These are phyloP conservation scores for Colletes gigas DNA, from an alignment of 1,140 invertebrate species.

Conservation along the genomic window DNA sequence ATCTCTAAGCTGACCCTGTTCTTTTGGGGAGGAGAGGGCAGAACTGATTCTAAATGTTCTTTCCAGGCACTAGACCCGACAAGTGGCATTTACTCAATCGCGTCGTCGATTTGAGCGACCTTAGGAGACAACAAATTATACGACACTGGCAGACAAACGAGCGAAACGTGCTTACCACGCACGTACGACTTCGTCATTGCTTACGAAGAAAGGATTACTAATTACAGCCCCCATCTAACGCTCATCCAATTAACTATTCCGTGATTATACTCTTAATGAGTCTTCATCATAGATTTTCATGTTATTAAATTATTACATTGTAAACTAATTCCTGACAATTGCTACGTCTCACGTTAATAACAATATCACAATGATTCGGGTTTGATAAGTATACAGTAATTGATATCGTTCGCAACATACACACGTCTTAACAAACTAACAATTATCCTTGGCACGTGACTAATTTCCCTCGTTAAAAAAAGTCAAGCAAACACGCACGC, in stretches of 20 bases:
- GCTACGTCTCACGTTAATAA: background rate
- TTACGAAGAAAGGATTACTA: constrained; percentile 51
- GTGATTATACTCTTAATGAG: background rate
- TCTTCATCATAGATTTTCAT: too few relatives aligned
- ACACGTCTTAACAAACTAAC: background rate
- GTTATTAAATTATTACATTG: background rate
- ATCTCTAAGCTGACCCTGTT: background rate
- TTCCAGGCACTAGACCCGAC: constrained; percentile 76
- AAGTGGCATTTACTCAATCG: constrained; percentile 75
- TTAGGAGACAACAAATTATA: constrained; percentile 76
- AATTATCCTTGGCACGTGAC: background rate
- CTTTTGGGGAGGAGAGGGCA: constrained; percentile 3
- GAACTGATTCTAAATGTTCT: constrained; percentile 72
- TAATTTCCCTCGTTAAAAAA: background rate
- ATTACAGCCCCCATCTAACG: background rate
- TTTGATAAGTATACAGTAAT: background rate
- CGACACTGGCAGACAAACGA: constrained; percentile 77
- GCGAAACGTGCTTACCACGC: constrained; percentile 49
- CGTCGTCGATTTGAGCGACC: constrained; percentile 75
- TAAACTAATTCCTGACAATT: background rate
- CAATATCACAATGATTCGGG: background rate
- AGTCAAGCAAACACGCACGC: background rate
- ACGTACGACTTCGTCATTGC: constrained; percentile 50
- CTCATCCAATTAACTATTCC: background rate
- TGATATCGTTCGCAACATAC: background rate